phyloP scores from a whole-genome alignment of 2,113 vertebrate species.

The Phoxinus phoxinus region DNA sequence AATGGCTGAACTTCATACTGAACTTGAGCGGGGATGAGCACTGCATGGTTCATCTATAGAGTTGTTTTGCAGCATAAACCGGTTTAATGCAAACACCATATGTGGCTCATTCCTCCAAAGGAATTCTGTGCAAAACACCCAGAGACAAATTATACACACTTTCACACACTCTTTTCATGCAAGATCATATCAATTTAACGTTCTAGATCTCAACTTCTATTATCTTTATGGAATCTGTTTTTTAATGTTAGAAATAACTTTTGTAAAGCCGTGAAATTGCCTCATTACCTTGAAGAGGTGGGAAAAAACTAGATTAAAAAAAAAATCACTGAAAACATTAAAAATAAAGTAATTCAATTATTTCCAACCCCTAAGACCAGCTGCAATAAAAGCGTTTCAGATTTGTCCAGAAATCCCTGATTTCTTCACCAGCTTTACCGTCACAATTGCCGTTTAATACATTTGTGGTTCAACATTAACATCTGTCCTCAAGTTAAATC shows the following conservation, averaged over 20 bases:
- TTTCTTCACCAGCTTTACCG: slow-evolving; percentile 5
- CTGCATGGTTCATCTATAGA: neutral
- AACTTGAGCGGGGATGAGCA: neutral
- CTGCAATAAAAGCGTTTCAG: neutral
- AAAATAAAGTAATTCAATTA: neutral
- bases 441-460: neutral
- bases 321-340: neutral
- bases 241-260: neutral
- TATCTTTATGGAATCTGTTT: neutral
- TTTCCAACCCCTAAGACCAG: neutral
- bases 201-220: neutral
- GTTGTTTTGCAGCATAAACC: neutral
- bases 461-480: neutral
- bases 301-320: neutral
- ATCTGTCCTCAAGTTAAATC: neutral
- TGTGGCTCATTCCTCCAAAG: neutral
- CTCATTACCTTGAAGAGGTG: neutral
- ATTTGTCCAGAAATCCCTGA: neutral
- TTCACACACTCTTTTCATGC: neutral
- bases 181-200: neutral
- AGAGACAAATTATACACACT: neutral
- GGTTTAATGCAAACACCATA: neutral
- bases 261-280: neutral
- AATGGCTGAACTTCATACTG: neutral
- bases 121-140: neutral